Evolutionary conservation across 2,797 vertebrate genomes (phyloP).

Genomic region (Yasuhikotakia modesta): DNA sequence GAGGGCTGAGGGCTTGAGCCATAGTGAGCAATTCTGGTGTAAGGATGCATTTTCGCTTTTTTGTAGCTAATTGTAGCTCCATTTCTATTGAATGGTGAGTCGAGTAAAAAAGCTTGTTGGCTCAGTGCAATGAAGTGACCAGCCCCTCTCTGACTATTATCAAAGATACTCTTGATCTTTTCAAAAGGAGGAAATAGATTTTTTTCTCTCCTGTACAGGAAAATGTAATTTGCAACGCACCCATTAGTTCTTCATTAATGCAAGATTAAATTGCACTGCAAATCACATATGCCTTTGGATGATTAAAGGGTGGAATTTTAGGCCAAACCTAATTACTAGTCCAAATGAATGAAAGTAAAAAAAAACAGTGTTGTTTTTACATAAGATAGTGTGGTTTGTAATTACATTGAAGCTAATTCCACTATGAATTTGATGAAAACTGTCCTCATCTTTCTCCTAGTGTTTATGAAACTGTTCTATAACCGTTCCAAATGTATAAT

Average conservation of each 20-base stretch:
- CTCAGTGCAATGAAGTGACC: constrained; percentile 91
- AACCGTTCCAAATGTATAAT: constrained; percentile 97
- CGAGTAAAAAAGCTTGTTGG: constrained; percentile 99
- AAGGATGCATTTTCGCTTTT: constrained; percentile 85
- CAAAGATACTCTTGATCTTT: constrained; percentile 99
- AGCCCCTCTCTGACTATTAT: constrained; percentile 97
- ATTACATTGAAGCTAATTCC: constrained; percentile 99
- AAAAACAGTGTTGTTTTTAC: constrained; percentile 99
- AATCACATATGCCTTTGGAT: constrained; percentile 99
- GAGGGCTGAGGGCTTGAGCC: constrained; percentile 87
- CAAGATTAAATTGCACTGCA: constrained; percentile 99
- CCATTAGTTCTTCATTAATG: constrained; percentile 99
- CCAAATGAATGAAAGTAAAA: constrained; percentile 97
- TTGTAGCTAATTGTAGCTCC: constrained; percentile 98
- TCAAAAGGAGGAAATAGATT: constrained; percentile 99
- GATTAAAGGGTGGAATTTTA: constrained; percentile 99
- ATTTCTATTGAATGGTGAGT: constrained; percentile 98
- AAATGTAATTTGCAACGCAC: constrained; percentile 99
- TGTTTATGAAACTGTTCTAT: constrained; percentile 81
- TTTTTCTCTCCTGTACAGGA: constrained; percentile 82
- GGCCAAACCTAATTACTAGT: constrained; percentile 99
- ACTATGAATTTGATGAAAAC: constrained; percentile 99
- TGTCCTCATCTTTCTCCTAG: constrained; percentile 85
- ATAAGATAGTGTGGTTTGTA: constrained; percentile 99
- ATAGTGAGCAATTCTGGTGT: constrained; percentile 88